Evolutionary conservation across 2,113 vertebrate species (phyloP).

Genomic region (Gobiocypris rarus): DNA sequence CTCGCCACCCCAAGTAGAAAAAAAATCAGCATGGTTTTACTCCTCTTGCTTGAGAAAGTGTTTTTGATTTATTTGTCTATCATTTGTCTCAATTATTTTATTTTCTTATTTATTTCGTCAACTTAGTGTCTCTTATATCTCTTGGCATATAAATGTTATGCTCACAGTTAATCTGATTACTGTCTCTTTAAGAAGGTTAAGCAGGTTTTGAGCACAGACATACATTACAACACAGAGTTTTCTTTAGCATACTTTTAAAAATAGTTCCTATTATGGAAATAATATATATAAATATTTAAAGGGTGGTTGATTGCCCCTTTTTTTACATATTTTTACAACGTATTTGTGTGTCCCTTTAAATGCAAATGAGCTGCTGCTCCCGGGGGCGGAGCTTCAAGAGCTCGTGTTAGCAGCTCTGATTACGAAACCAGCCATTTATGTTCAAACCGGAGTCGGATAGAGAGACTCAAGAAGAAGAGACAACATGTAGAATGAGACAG

Average conservation of each 20-base stretch:
- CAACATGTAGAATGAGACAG: too few relatives aligned
- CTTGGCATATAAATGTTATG: not conserved
- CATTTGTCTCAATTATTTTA: not conserved
- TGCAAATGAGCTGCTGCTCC: too few relatives aligned
- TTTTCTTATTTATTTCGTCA: not conserved
- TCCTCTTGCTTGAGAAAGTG: not conserved
- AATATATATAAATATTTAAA: not conserved
- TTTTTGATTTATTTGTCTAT: not conserved
- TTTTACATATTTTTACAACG: too few relatives aligned
- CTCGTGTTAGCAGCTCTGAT: too few relatives aligned
- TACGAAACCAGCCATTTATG: too few relatives aligned
- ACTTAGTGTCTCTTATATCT: not conserved
- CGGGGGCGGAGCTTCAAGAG: too few relatives aligned
- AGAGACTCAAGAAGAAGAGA: too few relatives aligned
- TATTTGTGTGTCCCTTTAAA: too few relatives aligned
- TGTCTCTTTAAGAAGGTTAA: constrained; percentile 16
- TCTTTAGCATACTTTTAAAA: not conserved
- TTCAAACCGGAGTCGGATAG: too few relatives aligned
- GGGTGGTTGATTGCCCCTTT: too few relatives aligned
- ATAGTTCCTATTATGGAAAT: not conserved
- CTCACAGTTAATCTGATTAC: constrained; percentile 3
- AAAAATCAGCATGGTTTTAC: not conserved
- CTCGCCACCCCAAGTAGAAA: not conserved
- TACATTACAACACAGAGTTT: not conserved
- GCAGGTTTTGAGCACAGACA: too few relatives aligned